Evolutionary conservation across 1,140 invertebrate genomes (phyloP).

Genomic region (Bathynomus jamesi): DNA sequence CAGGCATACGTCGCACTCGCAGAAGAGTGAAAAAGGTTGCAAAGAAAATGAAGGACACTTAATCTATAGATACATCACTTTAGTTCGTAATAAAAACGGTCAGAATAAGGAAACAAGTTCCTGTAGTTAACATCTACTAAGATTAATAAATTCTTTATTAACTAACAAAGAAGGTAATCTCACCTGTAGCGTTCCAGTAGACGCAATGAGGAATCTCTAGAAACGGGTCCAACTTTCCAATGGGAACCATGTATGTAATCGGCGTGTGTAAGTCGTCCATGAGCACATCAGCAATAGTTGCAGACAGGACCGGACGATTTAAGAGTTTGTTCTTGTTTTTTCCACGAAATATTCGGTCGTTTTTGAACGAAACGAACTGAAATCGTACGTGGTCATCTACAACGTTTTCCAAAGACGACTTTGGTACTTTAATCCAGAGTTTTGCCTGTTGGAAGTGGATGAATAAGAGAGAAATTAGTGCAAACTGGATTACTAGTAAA

Average conservation of each 20-base stretch:
- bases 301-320: not conserved
- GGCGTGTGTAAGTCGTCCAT: not conserved
- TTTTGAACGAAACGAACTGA: not conserved
- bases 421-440: not conserved
- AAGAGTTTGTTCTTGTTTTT: not conserved
- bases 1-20: too few species aligned
- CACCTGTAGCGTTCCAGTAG: not conserved
- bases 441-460: too few species aligned
- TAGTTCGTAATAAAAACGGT: too few species aligned
- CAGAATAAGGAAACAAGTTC: too few species aligned
- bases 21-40: too few species aligned
- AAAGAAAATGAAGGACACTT: too few species aligned
- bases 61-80: too few species aligned
- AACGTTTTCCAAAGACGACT: not conserved
- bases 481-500: too few species aligned
- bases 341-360: not conserved
- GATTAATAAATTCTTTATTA: too few species aligned
- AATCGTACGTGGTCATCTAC: not conserved
- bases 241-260: not conserved
- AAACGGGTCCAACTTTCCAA: not conserved
- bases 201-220: not conserved
- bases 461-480: too few species aligned
- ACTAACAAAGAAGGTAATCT: too few species aligned
- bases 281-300: not conserved
- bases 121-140: too few species aligned